Evolutionary conservation across 2,113 vertebrate species (phyloP).

Genomic region (Natator depressus): DNA sequence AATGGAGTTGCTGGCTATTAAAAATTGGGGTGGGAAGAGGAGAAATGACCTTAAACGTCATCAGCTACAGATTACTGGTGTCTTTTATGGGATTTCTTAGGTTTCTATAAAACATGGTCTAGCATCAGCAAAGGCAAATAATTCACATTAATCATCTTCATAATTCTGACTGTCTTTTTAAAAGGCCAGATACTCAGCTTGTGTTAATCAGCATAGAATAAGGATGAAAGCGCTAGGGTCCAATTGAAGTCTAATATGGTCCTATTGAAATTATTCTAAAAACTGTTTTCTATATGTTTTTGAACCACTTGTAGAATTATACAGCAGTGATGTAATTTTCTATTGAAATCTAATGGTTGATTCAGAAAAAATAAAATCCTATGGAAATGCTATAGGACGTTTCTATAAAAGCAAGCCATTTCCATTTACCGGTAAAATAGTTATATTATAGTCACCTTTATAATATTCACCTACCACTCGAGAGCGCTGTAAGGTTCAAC

Average conservation of each 20-base stretch:
- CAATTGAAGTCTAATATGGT: neutral
- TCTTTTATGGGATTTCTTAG: neutral
- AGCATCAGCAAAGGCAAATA: neutral
- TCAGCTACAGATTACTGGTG: neutral
- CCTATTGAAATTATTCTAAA: neutral
- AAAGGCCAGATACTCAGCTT: neutral
- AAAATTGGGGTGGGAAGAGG: constrained; percentile 1
- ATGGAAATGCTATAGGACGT: neutral
- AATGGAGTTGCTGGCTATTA: constrained; percentile 21
- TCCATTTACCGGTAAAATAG: neutral
- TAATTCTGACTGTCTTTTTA: neutral
- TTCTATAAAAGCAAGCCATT: neutral
- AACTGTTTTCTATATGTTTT: neutral
- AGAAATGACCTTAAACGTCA: constrained; percentile 34
- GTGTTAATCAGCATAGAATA: neutral
- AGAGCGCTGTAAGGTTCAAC: neutral
- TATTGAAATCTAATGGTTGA: neutral
- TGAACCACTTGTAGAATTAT: neutral
- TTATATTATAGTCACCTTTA: neutral
- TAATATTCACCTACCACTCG: neutral
- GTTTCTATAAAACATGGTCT: constrained; percentile 8
- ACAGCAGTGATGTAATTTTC: neutral
- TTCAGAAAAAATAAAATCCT: neutral
- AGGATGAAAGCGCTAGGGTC: neutral
- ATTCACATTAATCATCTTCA: neutral